Percentiles rank a stretch among this genome's conserved stretches.
phyloP scores from a whole-genome alignment of 64 coral and sea anemone species.

The Dendrophyllia cribrosa region DNA sequence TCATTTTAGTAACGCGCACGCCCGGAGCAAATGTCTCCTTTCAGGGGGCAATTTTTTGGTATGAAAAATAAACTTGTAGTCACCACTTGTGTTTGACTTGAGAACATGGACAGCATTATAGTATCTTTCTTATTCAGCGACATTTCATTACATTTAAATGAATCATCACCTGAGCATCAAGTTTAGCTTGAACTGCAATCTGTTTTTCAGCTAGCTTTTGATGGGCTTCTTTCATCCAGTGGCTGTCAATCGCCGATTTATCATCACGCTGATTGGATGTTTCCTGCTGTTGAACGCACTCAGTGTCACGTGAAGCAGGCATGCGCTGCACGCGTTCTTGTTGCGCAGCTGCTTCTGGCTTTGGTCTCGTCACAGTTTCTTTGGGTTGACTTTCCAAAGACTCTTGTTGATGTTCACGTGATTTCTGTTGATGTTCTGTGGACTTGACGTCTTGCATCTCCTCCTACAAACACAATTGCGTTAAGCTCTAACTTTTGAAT shows the following conservation, averaged over 20 bases:
- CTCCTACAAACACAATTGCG: not conserved
- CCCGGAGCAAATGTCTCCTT: no score
- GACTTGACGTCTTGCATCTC: conserved; percentile 1
- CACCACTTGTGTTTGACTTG: no score
- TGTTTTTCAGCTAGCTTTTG: conserved; percentile 39
- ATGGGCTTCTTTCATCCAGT: conserved; percentile 21
- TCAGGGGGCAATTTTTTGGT: no score
- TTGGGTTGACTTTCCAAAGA: conserved; percentile 39
- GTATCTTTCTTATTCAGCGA: no score
- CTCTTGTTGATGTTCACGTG: conserved; percentile 17
- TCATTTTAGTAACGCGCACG: no score
- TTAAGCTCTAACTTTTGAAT: not conserved
- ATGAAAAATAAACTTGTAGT: no score
- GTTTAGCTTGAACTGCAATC: conserved; percentile 1
- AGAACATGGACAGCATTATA: no score
- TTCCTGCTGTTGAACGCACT: not conserved
- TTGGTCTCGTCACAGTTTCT: not conserved
- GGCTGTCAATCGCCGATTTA: conserved; percentile 4
- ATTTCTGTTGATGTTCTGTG: conserved; percentile 23
- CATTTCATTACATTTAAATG: not conserved
- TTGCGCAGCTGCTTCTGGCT: not conserved
- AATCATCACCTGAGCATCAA: conserved; percentile 4
- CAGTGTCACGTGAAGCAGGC: conserved; percentile 12
- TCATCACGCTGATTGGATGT: conserved; percentile 47
- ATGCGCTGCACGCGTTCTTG: not conserved